These are phyloP conservation scores for Sinelater perroti DNA, from an alignment of 2,888 invertebrate genomes.

Conservation along the genomic window DNA sequence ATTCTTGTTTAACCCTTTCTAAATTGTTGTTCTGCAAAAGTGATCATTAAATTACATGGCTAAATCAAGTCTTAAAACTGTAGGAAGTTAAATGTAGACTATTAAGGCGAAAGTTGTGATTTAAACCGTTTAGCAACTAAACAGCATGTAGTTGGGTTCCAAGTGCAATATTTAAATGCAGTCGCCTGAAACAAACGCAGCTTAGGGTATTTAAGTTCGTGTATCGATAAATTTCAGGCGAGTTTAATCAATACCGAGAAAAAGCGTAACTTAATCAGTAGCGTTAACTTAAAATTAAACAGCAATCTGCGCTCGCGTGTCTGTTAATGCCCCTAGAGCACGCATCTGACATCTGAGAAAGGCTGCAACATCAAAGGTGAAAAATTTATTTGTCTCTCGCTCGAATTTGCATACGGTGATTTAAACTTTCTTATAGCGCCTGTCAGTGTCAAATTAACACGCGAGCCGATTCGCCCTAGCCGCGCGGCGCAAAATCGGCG, in stretches of 20 bases:
- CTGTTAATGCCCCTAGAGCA: slow-evolving; percentile 49
- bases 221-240: slow-evolving; percentile 14
- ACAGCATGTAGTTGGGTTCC: no score
- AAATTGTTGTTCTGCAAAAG: no score
- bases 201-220: no score
- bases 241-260: slow-evolving; percentile 20
- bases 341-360: slow-evolving; percentile 45
- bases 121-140: no score
- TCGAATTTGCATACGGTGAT: slow-evolving; percentile 52
- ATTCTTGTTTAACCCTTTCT: no score
- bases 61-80: no score
- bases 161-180: no score
- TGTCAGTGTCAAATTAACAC: slow-evolving; percentile 53
- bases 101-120: no score
- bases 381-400: slow-evolving; percentile 52
- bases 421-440: slow-evolving; percentile 51
- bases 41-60: no score
- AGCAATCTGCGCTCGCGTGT: slow-evolving; percentile 52
- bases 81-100: no score
- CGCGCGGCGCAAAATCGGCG: slow-evolving; percentile 53
- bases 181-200: no score
- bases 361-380: slow-evolving; percentile 39
- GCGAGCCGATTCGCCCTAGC: slow-evolving; percentile 46
- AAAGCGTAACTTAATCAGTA: slow-evolving; percentile 54
- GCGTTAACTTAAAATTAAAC: slow-evolving; percentile 53